Base-by-base conservation (phyloP, 2,113 vertebrate genomes). In the Fregetta grallaria region DNA sequence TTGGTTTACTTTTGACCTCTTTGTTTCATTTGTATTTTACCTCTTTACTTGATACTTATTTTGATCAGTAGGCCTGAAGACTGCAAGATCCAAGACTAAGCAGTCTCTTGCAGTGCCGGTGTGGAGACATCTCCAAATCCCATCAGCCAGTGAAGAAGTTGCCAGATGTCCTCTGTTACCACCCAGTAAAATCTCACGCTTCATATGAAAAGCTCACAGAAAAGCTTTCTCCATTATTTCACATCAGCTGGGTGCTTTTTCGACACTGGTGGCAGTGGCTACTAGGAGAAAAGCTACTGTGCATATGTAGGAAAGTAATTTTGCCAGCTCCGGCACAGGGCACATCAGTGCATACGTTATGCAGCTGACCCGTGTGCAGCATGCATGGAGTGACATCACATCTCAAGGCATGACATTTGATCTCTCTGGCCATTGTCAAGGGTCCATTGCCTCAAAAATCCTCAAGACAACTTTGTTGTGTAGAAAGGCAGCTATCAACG, bases 191-290 rank as follows among this genome's bases (percentile, higher is more conserved):
- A 40, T 56, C 45, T 86, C 63, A 76, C 1, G 0, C 40, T 83
- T 53, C 47, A 10, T 42, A 45, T n/a, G 22, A 80, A 62, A 72
- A 83, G 15, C 66, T 90, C 22, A 49, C 61, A 62, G 55, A 59
- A 90, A 85, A 86, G 40, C n/a, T 88, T 89, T 58, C 68, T 83
- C 27, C 15, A 7, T 29, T 92, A 70, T 70, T 86, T 86, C 15
- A 22, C 17, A 47, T 61, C 30, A 70, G 7, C 53, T 70, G 34
- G 5, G 29, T 88, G 58, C 11, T 40, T 96, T 91, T 81, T 58
- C 5, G 1, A 34, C 4, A 19, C 11, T 34, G 42, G 27, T 87
- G 52, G 56, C 53, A 63, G 22, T 13, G 58, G 19, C 66, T 94
- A n/a, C 71, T 61, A 29, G 13, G 38, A 30, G 45, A 77, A 82